Conservation (phyloP, 2,888 invertebrate species). For the Pseudanteris insignis region DNA sequence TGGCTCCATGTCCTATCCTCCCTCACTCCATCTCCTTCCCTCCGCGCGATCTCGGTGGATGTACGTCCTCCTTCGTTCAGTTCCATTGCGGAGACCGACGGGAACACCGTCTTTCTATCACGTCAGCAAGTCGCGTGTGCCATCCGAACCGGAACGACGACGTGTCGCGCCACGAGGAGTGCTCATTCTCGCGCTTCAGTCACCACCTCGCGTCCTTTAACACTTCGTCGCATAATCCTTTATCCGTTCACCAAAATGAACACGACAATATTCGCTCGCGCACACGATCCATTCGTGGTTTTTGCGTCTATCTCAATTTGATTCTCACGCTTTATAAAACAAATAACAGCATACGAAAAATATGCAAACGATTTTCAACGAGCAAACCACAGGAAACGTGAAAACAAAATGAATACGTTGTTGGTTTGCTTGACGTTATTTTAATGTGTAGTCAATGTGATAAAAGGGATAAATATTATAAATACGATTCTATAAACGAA, state of each 20-base stretch:
- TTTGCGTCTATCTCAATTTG: conserved; percentile 4
- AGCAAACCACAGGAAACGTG: no score
- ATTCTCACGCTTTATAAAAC: conserved; percentile 7
- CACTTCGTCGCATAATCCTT: neutral
- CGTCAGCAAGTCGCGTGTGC: conserved; percentile 28
- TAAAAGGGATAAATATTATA: neutral
- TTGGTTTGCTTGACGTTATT: no score
- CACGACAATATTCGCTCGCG: conserved; percentile 10
- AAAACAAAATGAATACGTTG: no score
- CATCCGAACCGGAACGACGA: conserved; percentile 31
- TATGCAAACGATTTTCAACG: no score
- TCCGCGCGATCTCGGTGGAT: conserved; percentile 42
- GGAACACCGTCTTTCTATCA: conserved; percentile 35
- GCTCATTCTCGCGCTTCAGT: conserved; percentile 17
- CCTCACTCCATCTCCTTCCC: conserved; percentile 45
- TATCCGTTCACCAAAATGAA: conserved; percentile 11
- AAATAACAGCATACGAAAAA: no score
- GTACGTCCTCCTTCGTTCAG: conserved; percentile 51
- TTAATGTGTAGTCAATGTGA: conserved; percentile 8
- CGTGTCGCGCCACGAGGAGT: conserved; percentile 41
- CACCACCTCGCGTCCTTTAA: conserved; percentile 1
- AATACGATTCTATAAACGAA: no score
- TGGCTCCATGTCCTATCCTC: conserved; percentile 43
- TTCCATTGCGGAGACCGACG: conserved; percentile 60
- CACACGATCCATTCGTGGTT: neutral